Percentiles rank a stretch among this genome's conserved stretches.
phyloP scores from a whole-genome alignment of 2,888 invertebrate species.

The Caenorhabditis panamensis region DNA sequence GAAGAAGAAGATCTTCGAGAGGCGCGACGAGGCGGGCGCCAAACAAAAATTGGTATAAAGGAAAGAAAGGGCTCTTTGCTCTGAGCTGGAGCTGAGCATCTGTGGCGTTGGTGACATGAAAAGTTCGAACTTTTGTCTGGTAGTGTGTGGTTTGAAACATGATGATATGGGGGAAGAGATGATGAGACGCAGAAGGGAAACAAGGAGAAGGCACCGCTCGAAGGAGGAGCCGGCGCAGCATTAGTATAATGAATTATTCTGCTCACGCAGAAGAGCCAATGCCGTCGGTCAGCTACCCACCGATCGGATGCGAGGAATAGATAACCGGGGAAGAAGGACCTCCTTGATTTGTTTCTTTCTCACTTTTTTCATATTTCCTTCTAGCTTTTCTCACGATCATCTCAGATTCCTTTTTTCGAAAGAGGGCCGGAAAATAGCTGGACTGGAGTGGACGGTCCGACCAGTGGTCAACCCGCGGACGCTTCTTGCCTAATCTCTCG shows the following conservation, averaged over 20 bases:
- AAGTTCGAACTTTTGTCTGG: slow-evolving; percentile 4
- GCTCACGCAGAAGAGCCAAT: slow-evolving; percentile 45
- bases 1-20: neutral
- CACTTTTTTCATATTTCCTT: no score
- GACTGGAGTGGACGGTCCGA: no score
- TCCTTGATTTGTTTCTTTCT: neutral
- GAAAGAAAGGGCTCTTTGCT: neutral
- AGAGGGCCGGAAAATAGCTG: no score
- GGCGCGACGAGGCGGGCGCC: neutral
- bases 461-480: slow-evolving; percentile 9
- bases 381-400: no score
- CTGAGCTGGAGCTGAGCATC: no score
- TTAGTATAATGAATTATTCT: slow-evolving; percentile 66
- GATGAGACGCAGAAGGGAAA: slow-evolving; percentile 19
- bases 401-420: no score
- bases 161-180: slow-evolving; percentile 29
- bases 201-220: neutral
- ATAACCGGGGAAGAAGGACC: neutral
- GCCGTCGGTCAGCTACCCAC: neutral
- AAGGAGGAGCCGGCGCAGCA: slow-evolving; percentile 27
- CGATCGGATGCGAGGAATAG: no score
- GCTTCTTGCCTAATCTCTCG: slow-evolving; percentile 8
- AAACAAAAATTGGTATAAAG: slow-evolving; percentile 26
- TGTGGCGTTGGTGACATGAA: neutral
- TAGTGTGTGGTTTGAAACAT: slow-evolving; percentile 43